A percentile compares a stretch with the other conserved stretches of the same genome.
Conservation (phyloP, 1,140 invertebrate species). For the Musca domestica region DNA sequence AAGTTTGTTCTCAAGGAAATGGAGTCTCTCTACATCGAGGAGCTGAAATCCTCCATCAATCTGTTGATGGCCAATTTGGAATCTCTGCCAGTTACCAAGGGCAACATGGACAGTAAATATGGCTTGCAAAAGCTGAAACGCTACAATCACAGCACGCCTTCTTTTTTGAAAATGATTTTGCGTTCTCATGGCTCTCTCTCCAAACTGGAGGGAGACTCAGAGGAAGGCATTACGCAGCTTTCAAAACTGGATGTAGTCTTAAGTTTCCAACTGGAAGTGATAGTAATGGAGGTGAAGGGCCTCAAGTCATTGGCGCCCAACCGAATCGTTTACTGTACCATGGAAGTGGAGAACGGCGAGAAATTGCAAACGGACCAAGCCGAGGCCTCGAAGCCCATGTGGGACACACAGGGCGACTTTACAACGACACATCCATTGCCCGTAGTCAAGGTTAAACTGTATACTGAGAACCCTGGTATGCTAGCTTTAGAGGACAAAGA, state of each 20-base stretch:
- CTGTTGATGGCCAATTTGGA: constrained; percentile 98
- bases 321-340: constrained; percentile 98
- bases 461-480: constrained; percentile 96
- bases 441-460: constrained; percentile 94
- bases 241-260: constrained; percentile 97
- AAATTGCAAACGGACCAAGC: constrained; percentile 99
- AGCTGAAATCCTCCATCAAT: constrained; percentile 96
- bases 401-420: constrained; percentile 98
- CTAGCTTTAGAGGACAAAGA: constrained; percentile 98
- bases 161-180: constrained; percentile 54
- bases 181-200: constrained; percentile 89
- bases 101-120: constrained; percentile 95
- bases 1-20: constrained; percentile 99
- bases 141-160: constrained; percentile 84
- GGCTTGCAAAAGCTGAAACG: constrained; percentile 92
- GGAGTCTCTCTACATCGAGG: constrained; percentile 99
- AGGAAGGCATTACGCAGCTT: constrained; percentile 85
- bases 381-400: constrained; percentile 98
- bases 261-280: constrained; percentile 94
- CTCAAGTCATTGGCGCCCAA: constrained; percentile 94
- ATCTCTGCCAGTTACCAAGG: constrained; percentile 96
- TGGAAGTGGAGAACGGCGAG: constrained; percentile 98
- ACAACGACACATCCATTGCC: constrained; percentile 96
- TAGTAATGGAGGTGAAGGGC: constrained; percentile 98
- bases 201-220: constrained; percentile 84